Percentiles rank a stretch among this genome's conserved stretches.
phyloP scores from a whole-genome alignment of 2,888 invertebrate species.

The Tiphia femorata region DNA sequence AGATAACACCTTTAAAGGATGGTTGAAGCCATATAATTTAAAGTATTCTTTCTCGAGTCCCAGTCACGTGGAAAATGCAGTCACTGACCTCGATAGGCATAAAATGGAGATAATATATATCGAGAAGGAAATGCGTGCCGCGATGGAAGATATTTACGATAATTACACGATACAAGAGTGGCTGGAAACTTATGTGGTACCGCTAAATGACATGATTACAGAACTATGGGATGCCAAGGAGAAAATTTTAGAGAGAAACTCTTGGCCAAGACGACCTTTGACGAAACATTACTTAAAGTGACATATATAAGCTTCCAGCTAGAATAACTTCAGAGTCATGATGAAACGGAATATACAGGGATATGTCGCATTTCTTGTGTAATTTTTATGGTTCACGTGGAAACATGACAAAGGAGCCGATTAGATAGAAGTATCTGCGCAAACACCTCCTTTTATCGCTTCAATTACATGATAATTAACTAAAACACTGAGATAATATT shows the following conservation, averaged over 20 bases:
- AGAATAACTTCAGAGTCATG: no score
- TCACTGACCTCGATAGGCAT: conserved; percentile 65
- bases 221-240: conserved; percentile 67
- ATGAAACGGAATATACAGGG: no score
- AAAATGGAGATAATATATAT: conserved; percentile 68
- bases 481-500: no score
- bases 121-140: conserved; percentile 65
- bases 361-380: no score
- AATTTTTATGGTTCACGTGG: no score
- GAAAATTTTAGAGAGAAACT: conserved; percentile 67
- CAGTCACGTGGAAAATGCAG: conserved; percentile 69
- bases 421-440: no score
- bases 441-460: no score
- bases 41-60: conserved; percentile 71
- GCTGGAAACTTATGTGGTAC: conserved; percentile 67
- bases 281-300: conserved; percentile 19
- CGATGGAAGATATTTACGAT: conserved; percentile 69
- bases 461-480: no score
- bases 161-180: conserved; percentile 69
- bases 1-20: conserved; percentile 69
- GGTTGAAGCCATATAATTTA: conserved; percentile 72
- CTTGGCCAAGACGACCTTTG: conserved; percentile 73
- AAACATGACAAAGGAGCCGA: no score
- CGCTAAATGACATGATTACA: conserved; percentile 65
- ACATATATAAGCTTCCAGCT: conserved; percentile 3